Conservation (phyloP, 1,140 invertebrate species). For the Phymorhynchus buccinoides region DNA sequence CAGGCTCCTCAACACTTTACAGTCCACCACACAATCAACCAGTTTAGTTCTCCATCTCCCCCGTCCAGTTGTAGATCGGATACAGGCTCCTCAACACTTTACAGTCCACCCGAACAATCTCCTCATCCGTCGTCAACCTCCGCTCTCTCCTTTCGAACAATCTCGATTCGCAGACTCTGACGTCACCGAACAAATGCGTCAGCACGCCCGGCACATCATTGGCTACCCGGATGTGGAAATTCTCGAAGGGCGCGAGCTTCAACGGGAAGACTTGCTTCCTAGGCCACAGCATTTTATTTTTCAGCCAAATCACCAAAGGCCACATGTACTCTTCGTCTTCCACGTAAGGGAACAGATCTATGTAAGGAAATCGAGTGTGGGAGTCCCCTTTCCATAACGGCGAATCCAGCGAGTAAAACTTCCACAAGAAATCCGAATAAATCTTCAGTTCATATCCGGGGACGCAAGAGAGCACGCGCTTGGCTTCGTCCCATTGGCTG, state of each 20-base stretch:
- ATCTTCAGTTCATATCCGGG: constrained; percentile 41
- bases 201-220: constrained; percentile 29
- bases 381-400: constrained; percentile 34
- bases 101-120: constrained; percentile 37
- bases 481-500: constrained; percentile 38
- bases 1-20: constrained; percentile 10
- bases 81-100: constrained; percentile 24
- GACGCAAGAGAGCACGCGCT: constrained; percentile 39
- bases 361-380: constrained; percentile 51
- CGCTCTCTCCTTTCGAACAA: constrained; percentile 40
- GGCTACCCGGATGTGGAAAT: constrained; percentile 28
- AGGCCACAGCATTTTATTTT: constrained; percentile 51
- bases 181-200: constrained; percentile 34
- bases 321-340: constrained; percentile 49
- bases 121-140: constrained; percentile 15
- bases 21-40: constrained; percentile 18
- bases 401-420: constrained; percentile 42
- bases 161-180: constrained; percentile 37
- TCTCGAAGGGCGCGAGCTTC: constrained; percentile 38
- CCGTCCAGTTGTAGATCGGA: constrained; percentile 8
- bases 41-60: background rate
- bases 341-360: constrained; percentile 52
- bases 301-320: constrained; percentile 48
- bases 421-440: constrained; percentile 48
- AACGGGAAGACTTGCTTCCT: constrained; percentile 37